Evolutionary conservation across 2,113 vertebrate genomes (phyloP), one percentile per base, ranked within the genome.

Genomic region (Arenaria interpres): DNA sequence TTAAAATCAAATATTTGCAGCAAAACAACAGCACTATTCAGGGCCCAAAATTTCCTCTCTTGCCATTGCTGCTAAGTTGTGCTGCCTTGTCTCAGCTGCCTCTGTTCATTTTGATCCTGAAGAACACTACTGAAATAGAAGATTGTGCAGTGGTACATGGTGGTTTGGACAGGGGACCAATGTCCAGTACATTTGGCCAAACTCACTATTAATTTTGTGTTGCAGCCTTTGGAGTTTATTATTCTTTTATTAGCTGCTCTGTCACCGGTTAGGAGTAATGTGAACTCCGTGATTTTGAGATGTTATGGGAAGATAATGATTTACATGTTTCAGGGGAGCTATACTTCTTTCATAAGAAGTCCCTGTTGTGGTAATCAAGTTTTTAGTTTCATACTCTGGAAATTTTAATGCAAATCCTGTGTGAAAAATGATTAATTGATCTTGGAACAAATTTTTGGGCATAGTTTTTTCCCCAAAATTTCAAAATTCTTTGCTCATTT

Each of bases 401-500:
- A 87, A 50, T 68, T 51, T 80, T 82, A 60, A 62, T 60, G 23
- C 4, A 24, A 85, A 59, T 83, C n/a, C 17, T 69, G 10, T 59
- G 41, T 53, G 75, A 73, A 90, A 88, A 94, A 57, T 30, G 28
- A 89, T 79, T 71, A 76, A 41, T 68, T 82, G 77, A 83, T 91
- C 77, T 83, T 76, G 57, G 85, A 79, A 89, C 76, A 68, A 69
- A 75, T 89, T 93, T 56, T 72, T 35, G 53, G 68, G 32, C 39
- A 48, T 74, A 35, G 75, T 95, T 84, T 81, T 81, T 57, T 41
- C 54, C 0, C 1, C 51, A 66, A 92, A 64, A 66, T 96, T 91
- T 97, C 71, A 76, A 75, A 91, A 62, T 62, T 62, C 45, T 67
- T 22, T 75, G 28, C 69, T 97, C 37, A 33, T 95, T 92, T 92